Evolutionary conservation across 2,113 vertebrate genomes (phyloP), one percentile per base, ranked within the genome.

Genomic region (Cyanoliseus patagonus): DNA sequence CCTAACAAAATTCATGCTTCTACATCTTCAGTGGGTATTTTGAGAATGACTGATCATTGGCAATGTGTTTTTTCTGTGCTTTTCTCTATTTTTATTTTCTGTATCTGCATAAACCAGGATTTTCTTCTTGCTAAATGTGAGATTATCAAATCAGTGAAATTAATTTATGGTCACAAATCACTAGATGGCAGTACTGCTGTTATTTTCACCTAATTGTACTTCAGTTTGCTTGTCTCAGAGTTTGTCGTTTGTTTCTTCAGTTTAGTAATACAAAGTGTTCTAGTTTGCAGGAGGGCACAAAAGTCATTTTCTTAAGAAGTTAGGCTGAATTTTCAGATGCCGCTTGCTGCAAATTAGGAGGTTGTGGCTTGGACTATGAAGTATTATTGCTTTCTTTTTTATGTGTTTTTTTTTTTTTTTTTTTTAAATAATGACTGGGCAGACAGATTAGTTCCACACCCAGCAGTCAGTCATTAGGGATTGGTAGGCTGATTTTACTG

Each of bases 101-200:
- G 4, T 39, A 25, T 55, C 5, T 2, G 44, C 30, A 7, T 18
- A 66, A 64, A 2, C 5, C 6, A 37, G 41, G 24, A 31, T 89
- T 94, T 86, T 35, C 13, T 42, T 25, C 3, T 64, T 31, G 13
- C 13, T 28, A 35, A 51, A 63, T 63, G 8, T 72, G 55, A 55
- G 22, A 13, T 23, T 51, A 23, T 35, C 0, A 22, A n/a, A 64
- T 63, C 28, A 61, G 6, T 79, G 49, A 59, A 59, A 27, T 47
- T 31, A 23, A 1, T 47, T 88, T 66, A 17, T 20, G 8, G 13
- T 47, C 27, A 19, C 13, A 15, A 5, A 75, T 86, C 94, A 37
- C 42, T 92, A 91, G 84, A 44, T 94, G 96, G 91, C 89, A 85
- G 62, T 66, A 31, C 39, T 42, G 20, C 8, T 39, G 10, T 4